Evolutionary conservation across 1,140 invertebrate genomes (phyloP).

Genomic region (Phortica variegata): DNA sequence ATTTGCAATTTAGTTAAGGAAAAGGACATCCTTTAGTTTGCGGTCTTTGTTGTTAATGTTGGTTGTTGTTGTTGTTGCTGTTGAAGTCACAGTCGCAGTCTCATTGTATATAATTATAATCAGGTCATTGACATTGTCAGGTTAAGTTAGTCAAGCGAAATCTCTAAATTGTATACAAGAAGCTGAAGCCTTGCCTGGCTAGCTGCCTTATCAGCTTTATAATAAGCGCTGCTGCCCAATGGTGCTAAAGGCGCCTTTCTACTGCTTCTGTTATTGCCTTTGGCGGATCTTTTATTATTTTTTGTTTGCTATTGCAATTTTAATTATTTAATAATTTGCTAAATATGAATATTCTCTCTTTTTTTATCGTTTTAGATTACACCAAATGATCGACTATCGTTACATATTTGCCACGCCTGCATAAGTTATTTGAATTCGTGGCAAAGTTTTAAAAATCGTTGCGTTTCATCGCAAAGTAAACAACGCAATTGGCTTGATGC

Average conservation of each 20-base stretch:
- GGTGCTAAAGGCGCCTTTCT: background rate
- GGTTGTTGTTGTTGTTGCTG: slow-evolving; percentile 12
- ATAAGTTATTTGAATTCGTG: slow-evolving; percentile 56
- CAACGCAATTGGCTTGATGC: slow-evolving; percentile 49
- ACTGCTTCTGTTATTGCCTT: background rate
- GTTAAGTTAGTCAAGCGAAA: no score
- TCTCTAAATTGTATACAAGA: no score
- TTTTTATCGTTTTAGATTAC: slow-evolving; percentile 38
- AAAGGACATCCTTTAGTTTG: slow-evolving; percentile 9
- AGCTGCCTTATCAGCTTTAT: no score
- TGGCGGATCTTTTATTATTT: background rate
- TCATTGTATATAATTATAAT: slow-evolving; percentile 53
- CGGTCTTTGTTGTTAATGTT: slow-evolving; percentile 19
- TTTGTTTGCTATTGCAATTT: background rate
- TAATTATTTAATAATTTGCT: slow-evolving; percentile 4
- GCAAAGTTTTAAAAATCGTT: slow-evolving; percentile 57
- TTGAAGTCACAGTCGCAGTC: slow-evolving; percentile 18
- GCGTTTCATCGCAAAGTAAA: slow-evolving; percentile 45
- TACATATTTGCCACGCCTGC: slow-evolving; percentile 53
- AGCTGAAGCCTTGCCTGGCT: no score
- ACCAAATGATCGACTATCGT: slow-evolving; percentile 42
- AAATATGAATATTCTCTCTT: background rate
- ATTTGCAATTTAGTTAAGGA: no score
- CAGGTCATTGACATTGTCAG: slow-evolving; percentile 54
- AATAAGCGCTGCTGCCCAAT: no score